Evolutionary conservation across 2,888 invertebrate species (phyloP).

Genomic region (Cataglyphis cursor): DNA sequence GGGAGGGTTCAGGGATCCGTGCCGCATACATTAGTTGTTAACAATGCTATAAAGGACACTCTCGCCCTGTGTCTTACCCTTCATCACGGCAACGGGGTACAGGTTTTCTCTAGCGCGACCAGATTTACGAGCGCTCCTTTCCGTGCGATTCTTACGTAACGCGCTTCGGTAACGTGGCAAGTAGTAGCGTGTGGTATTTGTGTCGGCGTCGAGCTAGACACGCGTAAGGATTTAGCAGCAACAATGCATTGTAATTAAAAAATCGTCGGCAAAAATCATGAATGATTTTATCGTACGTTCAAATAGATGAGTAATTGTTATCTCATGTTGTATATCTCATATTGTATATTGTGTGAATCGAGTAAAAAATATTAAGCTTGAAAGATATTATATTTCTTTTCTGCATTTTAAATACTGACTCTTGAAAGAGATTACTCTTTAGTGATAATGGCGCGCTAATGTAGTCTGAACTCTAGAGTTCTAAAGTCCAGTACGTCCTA

Average conservation of each 20-base stretch:
- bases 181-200: slow-evolving; percentile 51
- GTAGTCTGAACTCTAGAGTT: slow-evolving; percentile 54
- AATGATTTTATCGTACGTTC: not conserved
- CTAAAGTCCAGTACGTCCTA: slow-evolving; percentile 75
- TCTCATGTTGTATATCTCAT: too few relatives aligned
- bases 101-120: slow-evolving; percentile 67
- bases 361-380: not conserved
- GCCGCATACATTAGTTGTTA: slow-evolving; percentile 87
- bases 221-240: not conserved
- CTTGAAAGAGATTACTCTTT: slow-evolving; percentile 45
- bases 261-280: not conserved
- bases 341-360: not conserved
- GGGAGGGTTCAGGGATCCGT: slow-evolving; percentile 78
- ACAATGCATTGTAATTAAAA: not conserved
- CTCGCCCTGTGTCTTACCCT: slow-evolving; percentile 79
- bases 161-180: slow-evolving; percentile 68
- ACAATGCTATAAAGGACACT: slow-evolving; percentile 87
- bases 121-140: slow-evolving; percentile 83
- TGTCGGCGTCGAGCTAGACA: not conserved
- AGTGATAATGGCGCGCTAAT: slow-evolving; percentile 66
- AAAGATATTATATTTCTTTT: slow-evolving; percentile 15
- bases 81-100: slow-evolving; percentile 46
- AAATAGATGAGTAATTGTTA: not conserved
- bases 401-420: not conserved
- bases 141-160: slow-evolving; percentile 82